A percentile compares a stretch with the other conserved stretches of the same genome.
Evolutionary conservation across 2,797 vertebrate genomes (phyloP).

Genomic region (Okamejei kenojei): DNA sequence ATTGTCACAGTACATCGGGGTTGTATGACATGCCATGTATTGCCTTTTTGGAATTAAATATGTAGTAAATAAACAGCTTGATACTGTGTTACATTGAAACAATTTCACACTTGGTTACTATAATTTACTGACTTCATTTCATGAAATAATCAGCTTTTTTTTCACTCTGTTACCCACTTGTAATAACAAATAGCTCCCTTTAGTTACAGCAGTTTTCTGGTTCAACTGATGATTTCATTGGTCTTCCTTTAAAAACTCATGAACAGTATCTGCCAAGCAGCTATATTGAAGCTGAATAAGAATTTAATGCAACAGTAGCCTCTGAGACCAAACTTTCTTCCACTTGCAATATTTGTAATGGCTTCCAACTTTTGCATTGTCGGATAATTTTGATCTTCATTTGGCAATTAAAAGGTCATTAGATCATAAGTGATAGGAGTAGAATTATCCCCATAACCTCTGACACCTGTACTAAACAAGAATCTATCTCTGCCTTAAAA

Average conservation of each 20-base stretch:
- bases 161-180: background rate
- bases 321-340: background rate
- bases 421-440: too few relatives aligned
- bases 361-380: background rate
- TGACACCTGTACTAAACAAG: too few relatives aligned
- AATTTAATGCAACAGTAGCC: background rate
- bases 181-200: conserved; percentile 24
- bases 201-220: conserved; percentile 33
- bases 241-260: background rate
- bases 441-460: too few relatives aligned
- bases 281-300: background rate
- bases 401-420: background rate
- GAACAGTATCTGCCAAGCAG: background rate
- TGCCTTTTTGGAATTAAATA: conserved; percentile 11
- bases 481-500: too few relatives aligned
- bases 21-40: conserved; percentile 4
- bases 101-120: conserved; percentile 34
- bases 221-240: conserved; percentile 19
- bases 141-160: background rate
- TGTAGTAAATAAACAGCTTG: conserved; percentile 24
- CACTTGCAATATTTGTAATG: background rate
- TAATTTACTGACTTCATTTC: conserved; percentile 23
- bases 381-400: background rate
- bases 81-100: conserved; percentile 31
- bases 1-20: conserved; percentile 8